These are phyloP conservation scores for Scaptomyza reducta DNA, from an alignment of 2,888 invertebrate species.

Conservation along the genomic window DNA sequence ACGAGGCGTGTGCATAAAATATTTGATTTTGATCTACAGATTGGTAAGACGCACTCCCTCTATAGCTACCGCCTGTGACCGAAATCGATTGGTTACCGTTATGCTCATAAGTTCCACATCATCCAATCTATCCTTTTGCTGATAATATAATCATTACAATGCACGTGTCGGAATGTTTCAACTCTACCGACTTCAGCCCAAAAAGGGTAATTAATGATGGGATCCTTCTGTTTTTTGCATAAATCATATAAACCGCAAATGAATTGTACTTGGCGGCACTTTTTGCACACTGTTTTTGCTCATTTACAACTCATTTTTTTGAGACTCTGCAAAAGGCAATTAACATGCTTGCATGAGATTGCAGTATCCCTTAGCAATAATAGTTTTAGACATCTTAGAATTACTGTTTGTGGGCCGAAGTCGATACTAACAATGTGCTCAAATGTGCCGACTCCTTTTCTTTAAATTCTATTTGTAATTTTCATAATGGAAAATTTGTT, in stretches of 20 bases:
- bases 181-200: conserved; percentile 32
- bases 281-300: conserved; percentile 51
- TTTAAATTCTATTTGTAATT: conserved; percentile 1
- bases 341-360: conserved; percentile 65
- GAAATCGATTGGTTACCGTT: conserved; percentile 70
- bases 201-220: conserved; percentile 65
- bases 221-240: conserved; percentile 42
- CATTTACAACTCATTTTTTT: conserved; percentile 78
- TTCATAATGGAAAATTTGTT: not conserved
- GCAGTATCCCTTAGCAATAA: conserved; percentile 39
- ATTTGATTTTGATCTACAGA: conserved; percentile 67
- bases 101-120: conserved; percentile 36
- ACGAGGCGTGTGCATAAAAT: conserved; percentile 71
- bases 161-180: conserved; percentile 59
- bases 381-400: conserved; percentile 57
- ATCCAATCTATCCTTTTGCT: conserved; percentile 19
- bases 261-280: conserved; percentile 34
- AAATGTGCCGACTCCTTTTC: conserved; percentile 42
- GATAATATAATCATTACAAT: conserved; percentile 73
- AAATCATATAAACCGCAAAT: conserved; percentile 52
- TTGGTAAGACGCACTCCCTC: conserved; percentile 33
- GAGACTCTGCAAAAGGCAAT: conserved; percentile 67
- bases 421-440: conserved; percentile 25
- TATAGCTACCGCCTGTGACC: conserved; percentile 26
- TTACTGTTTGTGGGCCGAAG: conserved; percentile 24